These are phyloP conservation scores for Drosophila quadrilineata DNA, from an alignment of 1,140 invertebrate species.

Conservation along the genomic window DNA sequence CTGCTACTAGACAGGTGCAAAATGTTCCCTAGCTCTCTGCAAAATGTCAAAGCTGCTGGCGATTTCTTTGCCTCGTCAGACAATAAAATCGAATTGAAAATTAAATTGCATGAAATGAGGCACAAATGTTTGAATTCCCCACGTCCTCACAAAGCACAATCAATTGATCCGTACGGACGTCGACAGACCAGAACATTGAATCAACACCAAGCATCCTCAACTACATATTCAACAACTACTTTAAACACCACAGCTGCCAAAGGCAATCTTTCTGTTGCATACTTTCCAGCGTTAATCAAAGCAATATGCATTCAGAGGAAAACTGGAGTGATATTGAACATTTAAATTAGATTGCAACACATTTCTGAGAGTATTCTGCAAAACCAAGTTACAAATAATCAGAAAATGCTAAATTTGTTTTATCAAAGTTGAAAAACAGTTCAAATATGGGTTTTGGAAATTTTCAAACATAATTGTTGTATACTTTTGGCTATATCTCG, in stretches of 20 bases:
- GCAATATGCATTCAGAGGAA: too few species aligned
- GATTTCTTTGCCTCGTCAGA: slow-evolving; percentile 48
- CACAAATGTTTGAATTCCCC: slow-evolving; percentile 7
- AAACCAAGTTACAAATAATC: too few species aligned
- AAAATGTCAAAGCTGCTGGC: slow-evolving; percentile 74
- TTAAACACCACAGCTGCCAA: background rate
- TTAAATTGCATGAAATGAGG: slow-evolving; percentile 66
- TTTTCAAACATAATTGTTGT: too few species aligned
- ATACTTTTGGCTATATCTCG: too few species aligned
- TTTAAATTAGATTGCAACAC: too few species aligned
- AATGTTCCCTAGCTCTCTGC: slow-evolving; percentile 38
- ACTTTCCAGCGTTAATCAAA: background rate
- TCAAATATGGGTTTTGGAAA: too few species aligned
- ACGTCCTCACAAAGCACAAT: slow-evolving; percentile 21
- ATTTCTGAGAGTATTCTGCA: too few species aligned
- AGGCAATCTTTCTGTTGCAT: background rate
- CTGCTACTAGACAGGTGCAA: slow-evolving; percentile 67
- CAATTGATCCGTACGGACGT: slow-evolving; percentile 24
- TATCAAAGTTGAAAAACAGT: too few species aligned
- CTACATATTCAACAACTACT: background rate
- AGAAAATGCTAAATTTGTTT: too few species aligned
- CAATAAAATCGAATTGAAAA: slow-evolving; percentile 71
- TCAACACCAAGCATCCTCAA: slow-evolving; percentile 24
- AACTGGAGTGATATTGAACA: too few species aligned
- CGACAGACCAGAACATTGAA: slow-evolving; percentile 45